Conservation (phyloP, 1,140 invertebrate genomes). For the Drosophila pruinosa region DNA sequence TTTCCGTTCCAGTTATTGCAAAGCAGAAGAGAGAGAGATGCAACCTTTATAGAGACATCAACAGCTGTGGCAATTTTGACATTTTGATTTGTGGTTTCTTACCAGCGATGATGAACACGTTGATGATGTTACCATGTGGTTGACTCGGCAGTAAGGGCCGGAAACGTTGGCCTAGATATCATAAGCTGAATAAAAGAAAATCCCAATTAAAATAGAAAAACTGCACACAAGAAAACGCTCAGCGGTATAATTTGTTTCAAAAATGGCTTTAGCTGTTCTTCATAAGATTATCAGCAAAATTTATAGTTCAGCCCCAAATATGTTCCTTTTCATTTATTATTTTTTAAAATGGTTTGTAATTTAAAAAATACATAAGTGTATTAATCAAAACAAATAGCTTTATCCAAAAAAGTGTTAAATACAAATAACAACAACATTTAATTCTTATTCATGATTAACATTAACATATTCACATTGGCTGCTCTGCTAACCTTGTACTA, state of each 20-base stretch:
- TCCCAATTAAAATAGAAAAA: background rate
- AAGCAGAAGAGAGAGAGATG: constrained; percentile 2
- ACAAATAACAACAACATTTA: no score
- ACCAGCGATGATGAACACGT: constrained; percentile 26
- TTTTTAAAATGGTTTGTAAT: no score
- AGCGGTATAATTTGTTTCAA: background rate
- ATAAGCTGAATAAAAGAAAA: background rate
- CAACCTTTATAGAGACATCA: constrained; percentile 64
- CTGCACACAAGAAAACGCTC: background rate
- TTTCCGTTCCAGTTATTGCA: constrained; percentile 53
- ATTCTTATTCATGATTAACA: background rate
- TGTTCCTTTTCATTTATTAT: no score
- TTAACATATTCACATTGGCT: no score
- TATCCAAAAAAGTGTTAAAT: no score
- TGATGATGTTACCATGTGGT: constrained; percentile 32
- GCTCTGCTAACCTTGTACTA: no score
- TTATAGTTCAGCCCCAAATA: no score
- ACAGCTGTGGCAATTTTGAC: constrained; percentile 65
- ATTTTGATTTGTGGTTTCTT: constrained; percentile 72
- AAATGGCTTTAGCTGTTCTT: no score
- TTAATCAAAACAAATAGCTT: no score
- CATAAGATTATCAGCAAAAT: no score
- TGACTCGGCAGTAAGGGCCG: background rate
- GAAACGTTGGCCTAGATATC: background rate
- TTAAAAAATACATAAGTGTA: no score